Percentiles rank a stretch among this genome's conserved stretches.
Conservation (phyloP, 2,888 invertebrate species). For the Acrobasis repandana region DNA sequence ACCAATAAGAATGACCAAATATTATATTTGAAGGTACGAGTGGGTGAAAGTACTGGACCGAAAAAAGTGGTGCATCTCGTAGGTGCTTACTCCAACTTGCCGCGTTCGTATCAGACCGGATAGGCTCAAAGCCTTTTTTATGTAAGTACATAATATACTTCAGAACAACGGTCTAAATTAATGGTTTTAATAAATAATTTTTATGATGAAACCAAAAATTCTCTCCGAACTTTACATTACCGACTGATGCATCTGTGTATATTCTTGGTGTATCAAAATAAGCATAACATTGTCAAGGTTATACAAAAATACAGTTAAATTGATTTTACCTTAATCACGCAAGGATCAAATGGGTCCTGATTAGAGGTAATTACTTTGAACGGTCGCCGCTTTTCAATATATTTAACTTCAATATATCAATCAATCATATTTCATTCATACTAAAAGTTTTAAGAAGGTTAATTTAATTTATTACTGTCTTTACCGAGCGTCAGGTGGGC, state of each 20-base stretch:
- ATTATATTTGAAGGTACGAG: constrained; percentile 56
- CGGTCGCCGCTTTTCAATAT: constrained; percentile 17
- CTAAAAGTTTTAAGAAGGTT: constrained; percentile 9
- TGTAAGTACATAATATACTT: no score
- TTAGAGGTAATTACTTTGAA: constrained; percentile 19
- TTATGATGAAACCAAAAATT: no score
- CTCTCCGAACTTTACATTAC: no score
- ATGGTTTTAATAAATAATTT: no score
- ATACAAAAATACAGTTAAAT: constrained; percentile 9
- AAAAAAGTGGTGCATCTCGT: background rate
- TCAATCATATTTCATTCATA: constrained; percentile 18
- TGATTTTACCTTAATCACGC: constrained; percentile 4
- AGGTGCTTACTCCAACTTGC: no score
- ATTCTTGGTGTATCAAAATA: background rate
- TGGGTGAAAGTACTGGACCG: constrained; percentile 45
- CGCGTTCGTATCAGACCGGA: no score
- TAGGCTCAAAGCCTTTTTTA: no score
- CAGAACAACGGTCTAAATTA: no score
- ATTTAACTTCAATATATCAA: constrained; percentile 13
- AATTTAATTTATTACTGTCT: constrained; percentile 17
- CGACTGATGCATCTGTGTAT: no score
- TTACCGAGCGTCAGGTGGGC: constrained; percentile 2
- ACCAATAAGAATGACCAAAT: constrained; percentile 82
- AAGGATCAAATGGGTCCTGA: constrained; percentile 11
- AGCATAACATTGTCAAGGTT: constrained; percentile 5